Percentiles rank a stretch among this genome's conserved stretches.
phyloP scores from a whole-genome alignment of 2,113 vertebrate genomes.

The Microtus pennsylvanicus region DNA sequence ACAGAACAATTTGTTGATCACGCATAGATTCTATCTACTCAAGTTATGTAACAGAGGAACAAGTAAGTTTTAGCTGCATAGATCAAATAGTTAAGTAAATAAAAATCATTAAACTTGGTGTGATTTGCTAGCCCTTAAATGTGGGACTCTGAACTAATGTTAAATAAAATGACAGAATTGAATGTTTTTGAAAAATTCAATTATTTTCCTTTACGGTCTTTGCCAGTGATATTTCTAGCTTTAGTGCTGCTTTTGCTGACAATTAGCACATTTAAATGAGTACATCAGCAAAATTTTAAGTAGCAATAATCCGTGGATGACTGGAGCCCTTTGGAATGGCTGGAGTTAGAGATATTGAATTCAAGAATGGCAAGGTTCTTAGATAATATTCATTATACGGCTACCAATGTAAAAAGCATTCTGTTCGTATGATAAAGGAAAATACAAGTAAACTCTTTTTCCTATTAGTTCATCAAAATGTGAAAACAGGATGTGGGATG shows the following conservation, averaged over 20 bases:
- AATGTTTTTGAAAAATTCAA: conserved; percentile 15
- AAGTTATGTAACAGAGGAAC: neutral
- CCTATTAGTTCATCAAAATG: conserved; percentile 28
- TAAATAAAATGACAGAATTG: neutral
- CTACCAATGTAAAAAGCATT: neutral
- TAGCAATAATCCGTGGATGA: neutral
- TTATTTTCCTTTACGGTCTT: neutral
- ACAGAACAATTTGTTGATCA: neutral
- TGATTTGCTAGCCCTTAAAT: neutral
- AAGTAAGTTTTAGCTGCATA: neutral
- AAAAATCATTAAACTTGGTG: neutral
- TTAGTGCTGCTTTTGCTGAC: conserved; percentile 2
- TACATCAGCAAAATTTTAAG: conserved; percentile 52
- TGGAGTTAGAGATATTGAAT: conserved; percentile 38
- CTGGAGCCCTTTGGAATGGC: neutral
- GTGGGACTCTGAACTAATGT: neutral
- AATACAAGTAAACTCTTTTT: neutral
- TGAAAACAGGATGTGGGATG: neutral
- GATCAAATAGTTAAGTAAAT: neutral
- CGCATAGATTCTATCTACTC: neutral
- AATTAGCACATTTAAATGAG: conserved; percentile 32
- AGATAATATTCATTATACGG: conserved; percentile 21
- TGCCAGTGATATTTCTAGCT: neutral
- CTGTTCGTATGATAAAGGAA: neutral
- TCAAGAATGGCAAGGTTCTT: neutral